phyloP scores from a whole-genome alignment of 2,113 vertebrate genomes.

The Lycaon pictus region DNA sequence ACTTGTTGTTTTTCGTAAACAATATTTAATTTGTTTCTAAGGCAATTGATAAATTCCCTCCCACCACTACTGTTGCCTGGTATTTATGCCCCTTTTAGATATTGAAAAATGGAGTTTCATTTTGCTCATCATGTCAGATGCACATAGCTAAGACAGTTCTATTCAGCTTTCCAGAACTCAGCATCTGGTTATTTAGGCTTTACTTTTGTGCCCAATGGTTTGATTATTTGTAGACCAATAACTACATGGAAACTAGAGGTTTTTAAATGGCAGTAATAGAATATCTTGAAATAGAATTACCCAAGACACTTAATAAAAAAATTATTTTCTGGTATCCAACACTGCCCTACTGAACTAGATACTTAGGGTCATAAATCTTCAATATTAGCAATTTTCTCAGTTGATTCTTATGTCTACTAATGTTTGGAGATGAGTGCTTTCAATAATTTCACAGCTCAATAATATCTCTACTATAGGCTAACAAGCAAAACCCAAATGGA shows the following conservation, averaged over 20 bases:
- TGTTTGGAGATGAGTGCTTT: constrained; percentile 60
- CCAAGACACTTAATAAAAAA: constrained; percentile 1
- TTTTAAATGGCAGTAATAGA: not conserved
- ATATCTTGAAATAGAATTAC: constrained; percentile 5
- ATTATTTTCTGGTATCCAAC: not conserved
- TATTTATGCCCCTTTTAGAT: constrained; percentile 5
- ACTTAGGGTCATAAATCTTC: not conserved
- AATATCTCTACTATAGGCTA: constrained; percentile 54
- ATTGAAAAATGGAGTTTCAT: constrained; percentile 37
- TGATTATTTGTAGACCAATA: not conserved
- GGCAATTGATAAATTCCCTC: constrained; percentile 36
- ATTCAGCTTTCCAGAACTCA: not conserved
- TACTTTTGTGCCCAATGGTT: not conserved
- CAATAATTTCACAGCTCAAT: constrained; percentile 68
- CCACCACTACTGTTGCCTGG: not conserved
- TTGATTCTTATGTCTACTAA: constrained; percentile 56
- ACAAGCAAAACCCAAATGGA: constrained; percentile 63
- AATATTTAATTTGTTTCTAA: constrained; percentile 58
- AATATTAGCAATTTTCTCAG: constrained; percentile 59
- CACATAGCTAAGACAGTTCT: not conserved
- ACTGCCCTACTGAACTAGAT: not conserved
- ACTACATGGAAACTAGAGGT: not conserved
- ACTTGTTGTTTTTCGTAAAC: constrained; percentile 58
- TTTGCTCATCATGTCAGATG: not conserved
- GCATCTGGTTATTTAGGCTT: not conserved